These are phyloP conservation scores for Pteronotus mesoamericanus DNA, from an alignment of 2,797 vertebrate genomes.

Conservation along the genomic window DNA sequence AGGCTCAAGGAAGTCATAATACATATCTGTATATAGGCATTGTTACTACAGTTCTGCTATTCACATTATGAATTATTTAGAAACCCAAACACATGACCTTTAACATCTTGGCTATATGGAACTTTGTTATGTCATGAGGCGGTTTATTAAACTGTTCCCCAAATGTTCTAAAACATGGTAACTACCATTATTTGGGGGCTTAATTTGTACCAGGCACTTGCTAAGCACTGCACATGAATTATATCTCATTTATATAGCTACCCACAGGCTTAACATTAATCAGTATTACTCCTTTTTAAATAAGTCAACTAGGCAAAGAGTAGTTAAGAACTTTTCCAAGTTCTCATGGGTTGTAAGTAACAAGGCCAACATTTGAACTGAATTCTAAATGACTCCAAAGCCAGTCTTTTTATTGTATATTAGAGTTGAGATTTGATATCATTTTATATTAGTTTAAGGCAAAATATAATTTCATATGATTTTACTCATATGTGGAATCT, in stretches of 20 bases:
- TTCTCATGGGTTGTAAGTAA: background rate
- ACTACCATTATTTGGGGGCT: background rate
- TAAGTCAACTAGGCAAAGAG: background rate
- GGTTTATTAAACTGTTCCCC: background rate
- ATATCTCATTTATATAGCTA: background rate
- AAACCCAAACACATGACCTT: fast-evolving
- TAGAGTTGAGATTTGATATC: background rate
- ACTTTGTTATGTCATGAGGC: background rate
- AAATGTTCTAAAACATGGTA: background rate
- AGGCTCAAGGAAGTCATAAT: background rate
- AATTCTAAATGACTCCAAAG: background rate
- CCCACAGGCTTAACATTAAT: background rate
- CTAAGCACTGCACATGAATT: background rate
- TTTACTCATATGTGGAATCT: background rate
- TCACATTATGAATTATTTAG: no score
- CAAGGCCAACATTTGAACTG: background rate
- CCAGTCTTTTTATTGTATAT: background rate
- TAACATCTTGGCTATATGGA: fast-evolving
- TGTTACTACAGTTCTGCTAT: fast-evolving
- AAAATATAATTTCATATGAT: background rate
- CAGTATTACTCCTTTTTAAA: background rate
- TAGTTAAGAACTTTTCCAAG: background rate
- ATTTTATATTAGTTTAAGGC: background rate
- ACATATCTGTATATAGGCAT: background rate
- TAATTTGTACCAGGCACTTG: background rate